These are phyloP conservation scores for Himalopsyche japonica DNA, from an alignment of 2,888 invertebrate genomes.

Conservation along the genomic window DNA sequence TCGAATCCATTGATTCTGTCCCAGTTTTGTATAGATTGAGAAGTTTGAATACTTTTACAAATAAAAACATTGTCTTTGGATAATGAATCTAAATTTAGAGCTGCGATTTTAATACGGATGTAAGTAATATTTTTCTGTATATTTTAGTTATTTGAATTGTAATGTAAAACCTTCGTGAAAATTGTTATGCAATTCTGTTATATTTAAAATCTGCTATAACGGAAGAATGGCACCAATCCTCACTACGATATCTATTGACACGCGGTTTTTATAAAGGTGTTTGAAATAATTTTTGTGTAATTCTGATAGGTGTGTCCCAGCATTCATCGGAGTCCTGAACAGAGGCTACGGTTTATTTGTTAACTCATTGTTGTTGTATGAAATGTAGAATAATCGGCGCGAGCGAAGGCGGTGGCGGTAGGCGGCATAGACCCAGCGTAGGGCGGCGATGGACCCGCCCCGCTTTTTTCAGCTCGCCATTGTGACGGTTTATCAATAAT, in stretches of 20 bases:
- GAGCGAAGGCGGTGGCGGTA: slow-evolving; percentile 7
- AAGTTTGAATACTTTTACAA: too few species aligned
- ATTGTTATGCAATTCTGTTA: too few species aligned
- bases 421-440: not conserved
- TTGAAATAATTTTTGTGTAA: not conserved
- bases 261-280: not conserved
- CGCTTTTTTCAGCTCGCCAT: not conserved
- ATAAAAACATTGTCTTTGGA: too few species aligned
- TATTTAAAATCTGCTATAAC: not conserved
- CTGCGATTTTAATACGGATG: too few species aligned
- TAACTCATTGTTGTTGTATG: not conserved
- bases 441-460: slow-evolving; percentile 6
- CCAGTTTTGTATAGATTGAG: too few species aligned
- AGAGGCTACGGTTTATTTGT: not conserved
- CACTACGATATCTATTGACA: not conserved
- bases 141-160: too few species aligned
- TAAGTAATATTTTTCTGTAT: too few species aligned
- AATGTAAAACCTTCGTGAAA: too few species aligned
- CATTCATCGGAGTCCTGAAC: not conserved
- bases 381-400: not conserved
- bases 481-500: not conserved
- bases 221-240: not conserved
- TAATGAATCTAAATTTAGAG: too few species aligned
- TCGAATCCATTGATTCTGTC: too few species aligned
- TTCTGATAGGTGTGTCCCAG: not conserved